Conservation (phyloP, 2,113 vertebrate genomes). For the Microtus oregoni region DNA sequence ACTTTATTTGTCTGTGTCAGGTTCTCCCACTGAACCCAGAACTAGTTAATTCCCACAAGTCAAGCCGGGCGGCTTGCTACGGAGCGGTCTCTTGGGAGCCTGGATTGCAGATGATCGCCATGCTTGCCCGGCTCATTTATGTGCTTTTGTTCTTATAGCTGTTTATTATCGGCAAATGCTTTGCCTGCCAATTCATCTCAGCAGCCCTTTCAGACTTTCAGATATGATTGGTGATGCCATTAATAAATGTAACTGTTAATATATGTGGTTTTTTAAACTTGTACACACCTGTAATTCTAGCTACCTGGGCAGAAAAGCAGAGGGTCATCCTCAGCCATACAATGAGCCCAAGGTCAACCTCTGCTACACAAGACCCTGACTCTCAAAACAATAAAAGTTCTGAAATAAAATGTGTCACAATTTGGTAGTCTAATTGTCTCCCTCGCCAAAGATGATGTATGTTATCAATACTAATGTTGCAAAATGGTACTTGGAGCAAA, state of each 20-base stretch:
- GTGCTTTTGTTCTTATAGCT: background rate
- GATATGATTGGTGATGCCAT: background rate
- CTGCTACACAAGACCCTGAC: background rate
- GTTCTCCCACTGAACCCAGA: background rate
- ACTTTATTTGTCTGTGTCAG: too few relatives aligned
- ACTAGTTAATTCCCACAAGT: background rate
- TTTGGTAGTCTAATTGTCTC: slow-evolving; percentile 7
- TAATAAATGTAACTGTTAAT: background rate
- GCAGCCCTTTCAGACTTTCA: background rate
- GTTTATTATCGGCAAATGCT: background rate
- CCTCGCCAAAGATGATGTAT: background rate
- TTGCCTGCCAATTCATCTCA: background rate
- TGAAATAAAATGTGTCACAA: background rate
- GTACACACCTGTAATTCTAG: background rate
- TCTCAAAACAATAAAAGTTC: background rate
- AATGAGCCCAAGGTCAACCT: background rate
- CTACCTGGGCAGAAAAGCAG: background rate
- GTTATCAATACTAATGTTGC: background rate
- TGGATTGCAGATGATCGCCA: background rate
- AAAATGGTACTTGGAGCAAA: background rate
- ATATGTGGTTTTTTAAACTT: background rate
- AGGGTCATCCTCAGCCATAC: background rate
- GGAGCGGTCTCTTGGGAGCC: too few relatives aligned
- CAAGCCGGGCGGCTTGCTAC: background rate
- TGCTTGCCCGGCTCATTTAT: background rate